Conservation (phyloP, 2,888 invertebrate genomes). For the Papilio protenor region DNA sequence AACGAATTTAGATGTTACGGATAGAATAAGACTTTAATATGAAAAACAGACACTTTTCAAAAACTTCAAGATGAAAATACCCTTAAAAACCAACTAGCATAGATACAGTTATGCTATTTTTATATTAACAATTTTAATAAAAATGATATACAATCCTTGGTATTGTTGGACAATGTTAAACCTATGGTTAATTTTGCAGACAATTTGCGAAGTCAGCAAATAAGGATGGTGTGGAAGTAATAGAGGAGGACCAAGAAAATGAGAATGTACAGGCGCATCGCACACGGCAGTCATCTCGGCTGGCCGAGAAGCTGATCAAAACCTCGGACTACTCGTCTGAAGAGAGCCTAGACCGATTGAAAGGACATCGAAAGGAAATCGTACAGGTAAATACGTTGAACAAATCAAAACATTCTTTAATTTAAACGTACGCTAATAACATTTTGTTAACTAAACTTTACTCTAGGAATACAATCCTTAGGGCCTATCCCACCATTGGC, state of each 20-base stretch:
- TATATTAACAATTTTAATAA: neutral
- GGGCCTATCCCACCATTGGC: too few species aligned
- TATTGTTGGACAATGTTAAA: neutral
- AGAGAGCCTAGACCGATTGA: constrained; percentile 70
- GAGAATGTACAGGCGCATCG: constrained; percentile 63
- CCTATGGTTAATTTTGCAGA: constrained; percentile 54
- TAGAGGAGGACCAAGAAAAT: constrained; percentile 60
- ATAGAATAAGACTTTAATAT: neutral
- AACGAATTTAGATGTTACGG: neutral
- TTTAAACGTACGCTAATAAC: neutral
- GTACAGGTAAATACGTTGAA: constrained; percentile 66
- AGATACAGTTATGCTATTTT: neutral
- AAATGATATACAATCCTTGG: neutral
- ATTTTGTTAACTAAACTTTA: neutral
- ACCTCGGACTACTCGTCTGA: constrained; percentile 87
- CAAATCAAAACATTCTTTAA: neutral
- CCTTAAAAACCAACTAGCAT: neutral
- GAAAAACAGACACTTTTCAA: neutral
- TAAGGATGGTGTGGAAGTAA: constrained; percentile 59
- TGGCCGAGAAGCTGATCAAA: constrained; percentile 66
- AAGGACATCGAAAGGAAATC: constrained; percentile 67
- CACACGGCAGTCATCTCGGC: constrained; percentile 65
- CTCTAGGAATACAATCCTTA: neutral
- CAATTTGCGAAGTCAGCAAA: constrained; percentile 61
- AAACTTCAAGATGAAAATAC: neutral